These are phyloP conservation scores for Seladonia tumulorum DNA, from an alignment of 2,888 invertebrate genomes.

Conservation along the genomic window DNA sequence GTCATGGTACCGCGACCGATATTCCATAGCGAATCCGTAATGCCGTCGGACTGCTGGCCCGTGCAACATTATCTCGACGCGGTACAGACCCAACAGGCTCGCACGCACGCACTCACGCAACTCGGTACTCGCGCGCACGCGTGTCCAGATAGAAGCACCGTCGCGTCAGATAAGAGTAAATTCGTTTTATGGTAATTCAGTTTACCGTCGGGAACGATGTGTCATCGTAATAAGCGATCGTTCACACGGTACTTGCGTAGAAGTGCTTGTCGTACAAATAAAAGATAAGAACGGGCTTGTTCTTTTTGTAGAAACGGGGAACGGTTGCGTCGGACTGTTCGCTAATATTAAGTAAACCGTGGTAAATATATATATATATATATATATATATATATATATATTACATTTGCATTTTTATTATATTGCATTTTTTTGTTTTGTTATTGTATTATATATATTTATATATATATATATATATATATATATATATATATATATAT, in stretches of 20 bases:
- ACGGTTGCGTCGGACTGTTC: background rate
- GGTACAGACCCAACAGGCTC: conserved; percentile 8
- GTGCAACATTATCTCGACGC: conserved; percentile 45
- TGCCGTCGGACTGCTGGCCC: conserved; percentile 9
- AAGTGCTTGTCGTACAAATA: background rate
- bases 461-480: no score
- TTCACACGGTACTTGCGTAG: background rate
- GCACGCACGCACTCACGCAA: background rate
- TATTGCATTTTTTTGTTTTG: no score
- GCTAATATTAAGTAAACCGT: background rate
- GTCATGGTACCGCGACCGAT: background rate
- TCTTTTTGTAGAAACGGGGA: background rate
- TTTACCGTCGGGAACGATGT: conserved; percentile 21
- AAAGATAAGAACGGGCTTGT: background rate
- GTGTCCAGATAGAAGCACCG: background rate
- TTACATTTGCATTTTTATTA: no score
- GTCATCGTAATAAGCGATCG: background rate
- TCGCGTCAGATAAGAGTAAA: conserved; percentile 32
- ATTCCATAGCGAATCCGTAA: conserved; percentile 18
- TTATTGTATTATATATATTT: no score
- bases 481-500: no score
- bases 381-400: no score
- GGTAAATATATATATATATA: no score
- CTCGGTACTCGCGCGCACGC: background rate
- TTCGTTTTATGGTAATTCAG: conserved; percentile 15